Evolutionary conservation across 2,113 vertebrate genomes (phyloP), one percentile per base, ranked within the genome.

Genomic region (Cyrtonyx montezumae): DNA sequence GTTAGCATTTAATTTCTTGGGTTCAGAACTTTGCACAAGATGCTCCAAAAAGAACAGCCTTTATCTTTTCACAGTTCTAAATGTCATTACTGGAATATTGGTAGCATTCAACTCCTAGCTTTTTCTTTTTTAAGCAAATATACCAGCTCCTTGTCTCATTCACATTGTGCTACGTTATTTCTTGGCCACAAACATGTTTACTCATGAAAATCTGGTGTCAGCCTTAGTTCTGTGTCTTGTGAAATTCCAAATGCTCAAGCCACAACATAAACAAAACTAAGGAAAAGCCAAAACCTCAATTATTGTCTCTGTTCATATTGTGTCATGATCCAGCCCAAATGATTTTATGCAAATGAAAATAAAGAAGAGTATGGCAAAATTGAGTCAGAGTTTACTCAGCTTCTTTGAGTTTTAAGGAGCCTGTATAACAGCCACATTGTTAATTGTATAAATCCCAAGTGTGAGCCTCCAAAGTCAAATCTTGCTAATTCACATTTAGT

Each of bases 261-360:
- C 96, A 95, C 95, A 95, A 94, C 80, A 89, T 58, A 96, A 96
- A 92, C 95, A 95, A 90, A 91, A 91, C 73, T 77, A 90, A 88
- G 89, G 84, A 94, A 93, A 96, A 95, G 91, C 73, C 95, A 89
- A 95, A 96, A 91, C 96, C 94, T 90, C 94, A 88, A 55, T 74
- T 85, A 91, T 93, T 91, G 93, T 96, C 90, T 95, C 90, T 83
- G 67, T 59, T 94, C 71, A 40, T 93, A 79, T 3, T 48, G 49
- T 95, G 80, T 84, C 91, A 87, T 85, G 89, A 93, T 94, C 87
- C 46, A 79, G 70, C 55, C 61, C 79, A 91, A 95, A 90, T 34
- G 37, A 95, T 86, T 95, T 95, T 84, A 93, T 95, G 94, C 36
- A 28, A 95, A 95, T 92, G 89, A 74, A 96, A 83, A 85, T 83